Evolutionary conservation across 1,140 invertebrate genomes (phyloP).

Genomic region (Psilanteris sp.): DNA sequence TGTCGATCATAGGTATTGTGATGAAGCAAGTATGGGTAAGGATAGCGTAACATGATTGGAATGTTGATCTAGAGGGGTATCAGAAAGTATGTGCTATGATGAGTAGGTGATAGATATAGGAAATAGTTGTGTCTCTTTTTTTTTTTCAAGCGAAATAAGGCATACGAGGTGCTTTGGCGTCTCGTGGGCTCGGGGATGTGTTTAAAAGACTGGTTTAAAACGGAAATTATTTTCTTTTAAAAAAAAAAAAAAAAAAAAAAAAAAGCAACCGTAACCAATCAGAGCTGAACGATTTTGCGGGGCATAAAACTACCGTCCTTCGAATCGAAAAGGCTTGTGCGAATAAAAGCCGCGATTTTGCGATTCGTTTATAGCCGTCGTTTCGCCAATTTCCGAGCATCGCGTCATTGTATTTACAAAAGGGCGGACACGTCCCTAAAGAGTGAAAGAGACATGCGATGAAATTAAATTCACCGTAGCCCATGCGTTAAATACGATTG

Average conservation of each 20-base stretch:
- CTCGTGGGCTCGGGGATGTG: too few species aligned
- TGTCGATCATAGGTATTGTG: too few species aligned
- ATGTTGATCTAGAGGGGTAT: too few species aligned
- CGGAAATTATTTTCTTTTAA: too few species aligned
- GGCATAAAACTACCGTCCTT: slow-evolving; percentile 29
- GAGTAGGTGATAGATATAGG: too few species aligned
- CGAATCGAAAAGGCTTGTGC: slow-evolving; percentile 30
- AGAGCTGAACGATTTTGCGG: slow-evolving; percentile 13
- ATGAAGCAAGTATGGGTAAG: too few species aligned
- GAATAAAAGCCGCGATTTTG: slow-evolving; percentile 54
- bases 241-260: background rate
- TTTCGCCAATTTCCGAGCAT: slow-evolving; percentile 56
- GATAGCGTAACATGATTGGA: too few species aligned
- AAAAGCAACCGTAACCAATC: slow-evolving; percentile 18
- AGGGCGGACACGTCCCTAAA: slow-evolving; percentile 47
- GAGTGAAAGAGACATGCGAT: slow-evolving; percentile 57
- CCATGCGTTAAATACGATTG: slow-evolving; percentile 62
- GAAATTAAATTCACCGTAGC: slow-evolving; percentile 60
- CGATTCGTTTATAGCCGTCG: slow-evolving; percentile 55
- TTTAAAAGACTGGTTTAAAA: too few species aligned
- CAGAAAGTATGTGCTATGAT: too few species aligned
- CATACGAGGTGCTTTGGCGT: too few species aligned
- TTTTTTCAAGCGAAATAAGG: too few species aligned
- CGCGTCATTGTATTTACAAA: slow-evolving; percentile 60
- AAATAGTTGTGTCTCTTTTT: too few species aligned